These are phyloP conservation scores for Tetragnatha versicolor DNA, from an alignment of 1,140 invertebrate species.

Conservation along the genomic window DNA sequence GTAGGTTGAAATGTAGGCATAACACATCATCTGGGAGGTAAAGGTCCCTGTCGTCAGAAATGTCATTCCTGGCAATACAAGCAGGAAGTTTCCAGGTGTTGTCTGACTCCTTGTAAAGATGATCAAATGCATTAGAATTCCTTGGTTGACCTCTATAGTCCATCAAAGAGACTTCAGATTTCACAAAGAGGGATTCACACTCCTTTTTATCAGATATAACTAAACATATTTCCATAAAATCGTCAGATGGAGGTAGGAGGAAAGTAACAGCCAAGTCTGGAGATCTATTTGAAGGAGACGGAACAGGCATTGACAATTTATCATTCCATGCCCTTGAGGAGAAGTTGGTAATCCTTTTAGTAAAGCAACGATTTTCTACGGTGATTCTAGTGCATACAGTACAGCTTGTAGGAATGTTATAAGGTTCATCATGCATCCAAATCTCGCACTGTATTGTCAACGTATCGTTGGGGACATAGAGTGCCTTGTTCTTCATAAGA, in stretches of 20 bases:
- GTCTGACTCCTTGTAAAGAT: not conserved
- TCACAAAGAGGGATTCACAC: not conserved
- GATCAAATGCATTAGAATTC: not conserved
- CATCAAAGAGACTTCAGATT: not conserved
- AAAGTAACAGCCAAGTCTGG: not conserved
- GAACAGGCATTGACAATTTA: not conserved
- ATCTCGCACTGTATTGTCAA: slow-evolving; percentile 4
- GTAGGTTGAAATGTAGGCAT: not conserved
- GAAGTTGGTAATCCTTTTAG: not conserved
- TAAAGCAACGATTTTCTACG: not conserved
- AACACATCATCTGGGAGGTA: slow-evolving; percentile 5
- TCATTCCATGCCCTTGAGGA: not conserved
- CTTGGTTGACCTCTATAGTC: not conserved
- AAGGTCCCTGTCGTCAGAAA: not conserved
- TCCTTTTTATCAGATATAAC: not conserved
- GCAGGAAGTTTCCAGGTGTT: slow-evolving; percentile 4
- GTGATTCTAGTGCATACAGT: not conserved
- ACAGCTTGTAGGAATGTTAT: not conserved
- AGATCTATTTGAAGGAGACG: not conserved
- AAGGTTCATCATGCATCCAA: not conserved
- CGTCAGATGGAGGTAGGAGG: not conserved
- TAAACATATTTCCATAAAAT: not conserved
- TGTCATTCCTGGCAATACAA: not conserved
- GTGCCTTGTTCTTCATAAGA: not conserved
- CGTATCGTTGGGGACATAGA: not conserved